A percentile compares a stretch with the other conserved stretches of the same genome.
phyloP scores from a whole-genome alignment of 2,888 invertebrate species.

The Unio pictorum region DNA sequence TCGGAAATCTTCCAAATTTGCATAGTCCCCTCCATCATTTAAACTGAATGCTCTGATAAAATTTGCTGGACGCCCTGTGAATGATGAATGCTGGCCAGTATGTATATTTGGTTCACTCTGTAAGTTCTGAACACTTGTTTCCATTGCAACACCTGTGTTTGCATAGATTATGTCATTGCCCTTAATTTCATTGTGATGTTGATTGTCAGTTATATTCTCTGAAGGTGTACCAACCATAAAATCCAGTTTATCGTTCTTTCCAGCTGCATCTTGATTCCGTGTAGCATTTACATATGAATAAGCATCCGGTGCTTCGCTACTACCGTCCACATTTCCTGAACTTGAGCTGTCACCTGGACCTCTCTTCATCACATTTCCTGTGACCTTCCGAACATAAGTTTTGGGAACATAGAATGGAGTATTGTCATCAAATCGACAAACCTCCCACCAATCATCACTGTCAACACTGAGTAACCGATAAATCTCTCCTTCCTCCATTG shows the following conservation, averaged over 20 bases:
- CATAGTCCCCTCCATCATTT: conserved; percentile 47
- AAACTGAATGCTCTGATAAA: conserved; percentile 22
- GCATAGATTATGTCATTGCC: no score
- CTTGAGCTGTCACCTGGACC: conserved; percentile 11
- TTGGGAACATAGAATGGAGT: conserved; percentile 60
- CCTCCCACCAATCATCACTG: conserved; percentile 56
- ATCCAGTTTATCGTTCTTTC: no score
- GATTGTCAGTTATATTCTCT: no score
- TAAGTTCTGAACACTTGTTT: no score
- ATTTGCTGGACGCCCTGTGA: conserved; percentile 6
- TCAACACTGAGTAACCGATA: conserved; percentile 40
- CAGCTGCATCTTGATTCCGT: no score
- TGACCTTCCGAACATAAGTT: conserved; percentile 46
- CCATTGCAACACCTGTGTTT: no score
- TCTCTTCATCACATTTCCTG: conserved; percentile 3
- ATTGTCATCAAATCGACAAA: conserved; percentile 36
- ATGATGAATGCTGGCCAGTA: neutral
- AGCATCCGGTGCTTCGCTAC: neutral
- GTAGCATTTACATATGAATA: conserved; percentile 5
- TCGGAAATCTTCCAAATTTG: conserved; percentile 50
- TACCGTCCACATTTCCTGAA: conserved; percentile 12
- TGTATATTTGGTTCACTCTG: no score
- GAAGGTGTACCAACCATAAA: no score
- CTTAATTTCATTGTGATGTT: no score
- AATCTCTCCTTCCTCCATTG: conserved; percentile 47